Evolutionary conservation across 2,797 vertebrate species (phyloP), one percentile per base, ranked within the genome.

Genomic region (Oceanodroma leucorhoa): DNA sequence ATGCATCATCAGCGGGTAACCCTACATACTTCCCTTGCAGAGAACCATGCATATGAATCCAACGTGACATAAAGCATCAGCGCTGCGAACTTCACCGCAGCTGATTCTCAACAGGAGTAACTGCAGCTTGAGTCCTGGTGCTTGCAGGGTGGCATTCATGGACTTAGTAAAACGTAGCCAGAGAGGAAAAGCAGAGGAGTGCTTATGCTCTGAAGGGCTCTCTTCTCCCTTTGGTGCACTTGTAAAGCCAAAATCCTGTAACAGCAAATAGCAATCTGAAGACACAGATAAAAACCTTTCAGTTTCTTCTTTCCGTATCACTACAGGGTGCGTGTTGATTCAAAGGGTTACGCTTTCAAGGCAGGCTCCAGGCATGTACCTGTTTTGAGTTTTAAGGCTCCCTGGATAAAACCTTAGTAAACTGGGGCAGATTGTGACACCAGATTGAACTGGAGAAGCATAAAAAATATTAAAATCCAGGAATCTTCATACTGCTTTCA

Each of bases 1-100:
- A 27, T 93, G 91, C 84, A 94, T 95, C 96, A 94, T 92, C 95
- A 45, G 85, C 1, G 55, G 96, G 90, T 88, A 92, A 78, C 90
- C 90, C 87, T 75, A 55, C 89, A 73, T 79, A 78, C 79, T 94
- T 90, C 88, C 64, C 66, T 55, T 81, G 82, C 93, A 83, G 60
- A 90, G 94, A 94, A 53, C 53, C 79, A 29, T 82, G 62, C 36
- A 11, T 45, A 60, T 57, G 80, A 87, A 58, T 57, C 76, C 38
- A 87, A 16, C 6, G 12, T 40, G 45, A 36, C 45, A 55, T 87
- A 76, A 77, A 81, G 34, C 66, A 26, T 9, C 29, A 34, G 50
- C 2, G 3, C 48, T 75, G 61, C 23, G 38, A 53, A 45, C 60
- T 82, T 76, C 29, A 7, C 54, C 10, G 0, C 43, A 70, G 36